Evolutionary conservation across 23 tunicate species (phyloP).

Genomic region (Corella eumyota): DNA sequence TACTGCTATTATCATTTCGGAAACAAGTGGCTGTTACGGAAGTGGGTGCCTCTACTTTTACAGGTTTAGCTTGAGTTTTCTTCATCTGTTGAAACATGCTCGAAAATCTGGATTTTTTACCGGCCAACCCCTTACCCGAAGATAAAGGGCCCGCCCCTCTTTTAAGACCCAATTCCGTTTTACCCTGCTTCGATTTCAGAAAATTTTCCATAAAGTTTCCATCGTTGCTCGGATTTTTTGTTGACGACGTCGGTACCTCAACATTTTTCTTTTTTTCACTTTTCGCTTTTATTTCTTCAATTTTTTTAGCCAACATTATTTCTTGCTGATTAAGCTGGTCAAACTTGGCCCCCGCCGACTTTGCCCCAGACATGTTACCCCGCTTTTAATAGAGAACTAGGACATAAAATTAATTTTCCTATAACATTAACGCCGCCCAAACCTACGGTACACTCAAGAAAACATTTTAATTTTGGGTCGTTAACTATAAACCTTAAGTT

Average conservation of each 20-base stretch:
- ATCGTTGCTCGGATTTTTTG: conserved; percentile 24
- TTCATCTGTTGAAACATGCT: conserved; percentile 88
- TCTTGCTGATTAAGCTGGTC: conserved; percentile 37
- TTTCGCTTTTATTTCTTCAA: conserved; percentile 32
- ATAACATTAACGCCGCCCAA: too few relatives aligned
- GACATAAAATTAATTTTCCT: too few relatives aligned
- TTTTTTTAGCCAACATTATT: conserved; percentile 35
- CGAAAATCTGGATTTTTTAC: conserved; percentile 56
- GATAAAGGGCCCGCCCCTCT: neutral
- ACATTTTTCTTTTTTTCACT: neutral
- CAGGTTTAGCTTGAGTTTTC: conserved; percentile 23
- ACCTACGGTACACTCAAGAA: too few relatives aligned
- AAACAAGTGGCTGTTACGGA: conserved; percentile 41
- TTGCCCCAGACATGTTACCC: too few relatives aligned
- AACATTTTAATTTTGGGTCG: too few relatives aligned
- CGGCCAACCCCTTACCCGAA: conserved; percentile 7
- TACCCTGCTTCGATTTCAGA: conserved; percentile 23
- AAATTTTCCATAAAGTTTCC: conserved; percentile 77
- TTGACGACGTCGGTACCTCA: neutral
- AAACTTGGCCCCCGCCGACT: conserved; percentile 7
- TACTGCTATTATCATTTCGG: conserved; percentile 44
- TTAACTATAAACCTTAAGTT: too few relatives aligned
- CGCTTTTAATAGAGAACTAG: too few relatives aligned
- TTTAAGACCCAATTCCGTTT: neutral
- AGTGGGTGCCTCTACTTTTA: conserved; percentile 6